Percentiles rank a stretch among this genome's conserved stretches.
Conservation (phyloP, 1,140 invertebrate species). For the Epicauta chinensis region DNA sequence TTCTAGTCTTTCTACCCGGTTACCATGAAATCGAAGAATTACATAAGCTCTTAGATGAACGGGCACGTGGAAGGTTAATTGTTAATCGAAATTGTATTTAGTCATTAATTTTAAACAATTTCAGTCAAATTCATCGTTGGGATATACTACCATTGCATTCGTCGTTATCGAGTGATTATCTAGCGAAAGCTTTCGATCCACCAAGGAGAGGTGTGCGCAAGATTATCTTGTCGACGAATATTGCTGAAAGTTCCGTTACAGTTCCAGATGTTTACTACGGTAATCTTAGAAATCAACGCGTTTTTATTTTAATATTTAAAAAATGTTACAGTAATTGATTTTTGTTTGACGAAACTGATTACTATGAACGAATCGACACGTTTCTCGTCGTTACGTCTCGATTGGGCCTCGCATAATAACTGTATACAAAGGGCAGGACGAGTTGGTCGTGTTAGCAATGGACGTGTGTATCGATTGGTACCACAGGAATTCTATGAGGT, state of each 20-base stretch:
- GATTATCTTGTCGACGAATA: constrained; percentile 92
- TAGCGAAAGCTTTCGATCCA: constrained; percentile 60
- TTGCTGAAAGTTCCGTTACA: constrained; percentile 95
- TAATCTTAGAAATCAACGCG: constrained; percentile 32
- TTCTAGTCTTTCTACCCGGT: constrained; percentile 85
- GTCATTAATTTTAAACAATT: background rate
- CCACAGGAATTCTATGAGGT: constrained; percentile 62
- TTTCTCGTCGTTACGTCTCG: constrained; percentile 69
- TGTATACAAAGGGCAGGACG: constrained; percentile 86
- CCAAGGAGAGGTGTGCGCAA: constrained; percentile 58
- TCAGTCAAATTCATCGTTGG: constrained; percentile 32
- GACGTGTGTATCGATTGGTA: constrained; percentile 83
- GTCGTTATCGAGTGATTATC: constrained; percentile 60
- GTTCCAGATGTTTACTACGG: constrained; percentile 88
- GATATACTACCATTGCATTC: constrained; percentile 64
- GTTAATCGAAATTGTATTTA: background rate
- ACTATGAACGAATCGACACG: constrained; percentile 67
- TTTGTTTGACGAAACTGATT: constrained; percentile 84
- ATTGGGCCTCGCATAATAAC: constrained; percentile 86
- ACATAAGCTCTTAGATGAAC: constrained; percentile 28
- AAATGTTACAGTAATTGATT: constrained; percentile 78
- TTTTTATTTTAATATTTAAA: background rate
- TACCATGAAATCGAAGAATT: constrained; percentile 73
- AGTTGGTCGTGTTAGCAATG: constrained; percentile 78
- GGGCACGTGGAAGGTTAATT: constrained; percentile 17